These are phyloP conservation scores for Tigriopus californicus DNA, from an alignment of 2,888 invertebrate species.

Conservation along the genomic window DNA sequence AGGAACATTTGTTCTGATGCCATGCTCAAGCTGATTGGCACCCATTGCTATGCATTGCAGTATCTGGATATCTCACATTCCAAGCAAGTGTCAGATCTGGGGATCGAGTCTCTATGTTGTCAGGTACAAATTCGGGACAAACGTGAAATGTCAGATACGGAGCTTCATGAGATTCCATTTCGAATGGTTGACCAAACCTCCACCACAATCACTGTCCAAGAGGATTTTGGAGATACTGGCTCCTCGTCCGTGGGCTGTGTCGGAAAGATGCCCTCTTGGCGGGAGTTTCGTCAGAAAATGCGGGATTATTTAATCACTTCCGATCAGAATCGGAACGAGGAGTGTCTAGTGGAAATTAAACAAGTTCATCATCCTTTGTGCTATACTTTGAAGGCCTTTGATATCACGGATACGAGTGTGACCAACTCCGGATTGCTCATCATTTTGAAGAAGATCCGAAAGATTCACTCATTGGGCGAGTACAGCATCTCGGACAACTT, in stretches of 20 bases:
- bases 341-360: conserved; percentile 7
- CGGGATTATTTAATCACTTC: no score
- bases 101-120: conserved; percentile 4
- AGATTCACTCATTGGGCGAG: background rate
- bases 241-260: no score
- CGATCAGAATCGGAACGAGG: background rate
- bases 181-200: no score
- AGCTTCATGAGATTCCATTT: no score
- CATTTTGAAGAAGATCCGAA: conserved; percentile 1
- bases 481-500: conserved; percentile 5
- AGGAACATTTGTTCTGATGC: conserved; percentile 8
- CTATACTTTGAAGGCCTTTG: background rate
- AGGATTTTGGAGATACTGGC: no score
- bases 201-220: no score
- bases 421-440: background rate
- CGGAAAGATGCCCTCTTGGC: no score
- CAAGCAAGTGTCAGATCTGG: conserved; percentile 8
- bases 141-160: background rate
- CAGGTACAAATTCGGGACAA: conserved; percentile 2
- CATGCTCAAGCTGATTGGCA: conserved; percentile 11
- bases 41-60: conserved; percentile 2
- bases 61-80: conserved; percentile 4
- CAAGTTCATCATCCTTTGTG: conserved; percentile 6
- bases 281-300: no score
- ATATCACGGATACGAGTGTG: conserved; percentile 9